phyloP scores from a whole-genome alignment of 2,797 vertebrate genomes.

The Siniperca obscura region DNA sequence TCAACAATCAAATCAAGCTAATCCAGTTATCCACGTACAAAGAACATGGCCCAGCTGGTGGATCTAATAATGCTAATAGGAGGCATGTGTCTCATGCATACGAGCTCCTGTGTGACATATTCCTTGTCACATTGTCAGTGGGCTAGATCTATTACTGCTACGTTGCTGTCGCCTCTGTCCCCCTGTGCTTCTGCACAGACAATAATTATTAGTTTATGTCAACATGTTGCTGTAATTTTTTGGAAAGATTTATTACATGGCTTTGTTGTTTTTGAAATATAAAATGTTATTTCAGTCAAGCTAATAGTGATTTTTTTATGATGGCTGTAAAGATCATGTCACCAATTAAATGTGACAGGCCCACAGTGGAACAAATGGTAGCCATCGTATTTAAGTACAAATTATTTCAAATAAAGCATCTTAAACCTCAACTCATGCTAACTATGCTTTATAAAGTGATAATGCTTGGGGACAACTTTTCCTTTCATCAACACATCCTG shows the following conservation, averaged over 20 bases:
- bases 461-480: too few species aligned
- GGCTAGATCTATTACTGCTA: not conserved
- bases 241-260: not conserved
- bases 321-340: not conserved
- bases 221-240: not conserved
- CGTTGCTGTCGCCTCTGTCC: not conserved
- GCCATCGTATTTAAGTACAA: not conserved
- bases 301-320: not conserved
- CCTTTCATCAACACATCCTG: not conserved
- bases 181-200: not conserved
- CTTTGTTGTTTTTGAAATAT: not conserved
- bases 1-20: constrained; percentile 39
- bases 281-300: not conserved
- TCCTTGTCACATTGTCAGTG: constrained; percentile 7
- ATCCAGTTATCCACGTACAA: constrained; percentile 15
- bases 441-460: not conserved
- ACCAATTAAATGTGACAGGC: not conserved
- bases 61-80: constrained; percentile 31
- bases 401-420: not conserved
- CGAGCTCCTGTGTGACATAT: not conserved
- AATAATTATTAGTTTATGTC: not conserved
- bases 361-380: not conserved
- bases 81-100: not conserved
- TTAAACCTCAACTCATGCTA: not conserved
- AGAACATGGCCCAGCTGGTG: constrained; percentile 29